Evolutionary conservation across 2,797 vertebrate genomes (phyloP), one percentile per base, ranked within the genome.

Genomic region (Intellagama lesueurii): DNA sequence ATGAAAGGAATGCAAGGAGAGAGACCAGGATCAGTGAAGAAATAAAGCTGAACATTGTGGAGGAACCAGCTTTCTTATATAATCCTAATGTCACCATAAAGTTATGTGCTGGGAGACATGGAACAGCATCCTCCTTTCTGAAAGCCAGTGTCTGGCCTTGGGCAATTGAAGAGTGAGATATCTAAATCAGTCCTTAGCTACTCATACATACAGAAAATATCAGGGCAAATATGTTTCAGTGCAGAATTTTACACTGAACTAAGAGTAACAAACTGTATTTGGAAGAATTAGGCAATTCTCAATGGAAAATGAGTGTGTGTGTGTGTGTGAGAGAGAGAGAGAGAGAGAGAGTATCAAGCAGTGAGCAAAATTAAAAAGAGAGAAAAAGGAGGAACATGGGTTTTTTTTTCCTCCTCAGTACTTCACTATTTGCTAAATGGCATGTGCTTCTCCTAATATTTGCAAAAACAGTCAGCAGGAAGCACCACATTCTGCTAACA

Each of bases 231-330:
- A 28, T 24, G 80, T 93, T 94, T 40, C 26, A 78, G 87, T 81
- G 75, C 88, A 92, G 77, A 88, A 44, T 73, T 90, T 60, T 90
- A 94, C 91, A 95, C 60, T 14, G 94, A 96, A 94, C 92, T 92
- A 92, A 49, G 66, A 89, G 70, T 90, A 88, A 83, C 70, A 83
- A 4, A 89, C 26, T 81, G 60, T 49, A 94, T 84, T 86, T 80
- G 76, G 93, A 94, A 92, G 85, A 91, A 76, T 4, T 32, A 84
- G 93, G 93, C 92, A 87, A 93, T 52, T 81, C 89, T 90, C 76
- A 64, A 88, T 86, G 73, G 83, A 83, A 95, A 96, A 92, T 88
- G 2, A 92, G 90, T 93, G 90, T 72, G 6, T 52, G 52, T 52
- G 52, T 52, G 52, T 56, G 52, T 56, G 52, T 87, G 93, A 91